These are phyloP conservation scores for Eulemur mongoz DNA, from an alignment of 2,797 vertebrate species.

Conservation along the genomic window DNA sequence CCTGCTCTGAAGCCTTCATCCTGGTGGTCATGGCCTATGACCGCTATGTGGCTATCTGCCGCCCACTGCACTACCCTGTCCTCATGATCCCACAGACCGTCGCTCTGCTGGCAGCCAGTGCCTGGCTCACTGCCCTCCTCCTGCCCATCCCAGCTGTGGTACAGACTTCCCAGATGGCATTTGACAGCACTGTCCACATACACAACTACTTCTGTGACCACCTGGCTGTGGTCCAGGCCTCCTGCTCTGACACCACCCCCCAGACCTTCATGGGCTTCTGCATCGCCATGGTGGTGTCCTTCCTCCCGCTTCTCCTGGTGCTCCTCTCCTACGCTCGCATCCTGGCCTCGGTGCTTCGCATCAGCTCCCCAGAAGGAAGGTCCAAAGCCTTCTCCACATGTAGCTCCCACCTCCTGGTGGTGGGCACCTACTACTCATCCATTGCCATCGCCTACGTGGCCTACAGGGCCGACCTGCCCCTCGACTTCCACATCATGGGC, in stretches of 20 bases:
- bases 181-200: neutral
- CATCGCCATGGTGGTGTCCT: neutral
- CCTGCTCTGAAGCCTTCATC: neutral
- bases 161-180: constrained; percentile 45
- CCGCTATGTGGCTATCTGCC: constrained; percentile 58
- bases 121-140: neutral
- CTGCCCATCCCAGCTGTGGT: neutral
- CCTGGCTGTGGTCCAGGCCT: neutral
- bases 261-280: constrained; percentile 34
- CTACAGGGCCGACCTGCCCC: neutral
- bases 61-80: neutral
- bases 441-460: constrained; percentile 5
- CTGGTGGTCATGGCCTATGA: constrained; percentile 65
- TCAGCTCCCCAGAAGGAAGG: neutral
- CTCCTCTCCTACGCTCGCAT: constrained; percentile 53
- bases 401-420: constrained; percentile 46
- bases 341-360: neutral
- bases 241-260: rapidly evolving
- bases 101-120: neutral
- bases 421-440: neutral
- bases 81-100: neutral
- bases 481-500: neutral
- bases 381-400: constrained; percentile 39
- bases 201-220: constrained; percentile 36
- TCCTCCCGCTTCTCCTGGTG: neutral